Conservation (phyloP, 2,113 vertebrate species). For the Lanius ludovicianus region DNA sequence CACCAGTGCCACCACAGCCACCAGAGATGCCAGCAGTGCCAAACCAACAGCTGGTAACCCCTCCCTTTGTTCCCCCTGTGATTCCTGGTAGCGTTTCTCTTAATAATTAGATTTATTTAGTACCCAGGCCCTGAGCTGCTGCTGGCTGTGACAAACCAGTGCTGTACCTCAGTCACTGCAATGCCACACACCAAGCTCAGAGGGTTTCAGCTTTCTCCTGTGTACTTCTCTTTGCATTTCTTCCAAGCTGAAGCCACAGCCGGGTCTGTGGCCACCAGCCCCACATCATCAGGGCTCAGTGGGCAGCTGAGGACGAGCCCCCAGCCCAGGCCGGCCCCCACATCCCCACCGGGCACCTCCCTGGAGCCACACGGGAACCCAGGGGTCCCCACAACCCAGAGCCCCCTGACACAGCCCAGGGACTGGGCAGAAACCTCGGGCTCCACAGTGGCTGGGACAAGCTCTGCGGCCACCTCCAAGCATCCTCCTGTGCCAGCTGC, state of each 20-base stretch:
- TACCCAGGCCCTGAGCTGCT: background rate
- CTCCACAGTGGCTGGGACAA: accelerated
- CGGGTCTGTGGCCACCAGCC: accelerated
- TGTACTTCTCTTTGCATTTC: background rate
- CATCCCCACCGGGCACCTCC: accelerated
- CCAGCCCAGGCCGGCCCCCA: background rate
- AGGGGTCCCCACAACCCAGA: background rate
- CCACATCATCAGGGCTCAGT: accelerated
- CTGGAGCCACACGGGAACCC: accelerated
- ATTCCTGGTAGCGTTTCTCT: accelerated
- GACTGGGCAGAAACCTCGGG: accelerated
- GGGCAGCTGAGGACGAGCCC: accelerated
- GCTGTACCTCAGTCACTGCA: background rate
- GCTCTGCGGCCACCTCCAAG: background rate
- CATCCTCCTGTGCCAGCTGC: accelerated
- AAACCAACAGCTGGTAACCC: accelerated
- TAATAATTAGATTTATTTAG: background rate
- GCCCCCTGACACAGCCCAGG: background rate
- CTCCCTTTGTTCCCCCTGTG: accelerated
- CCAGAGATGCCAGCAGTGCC: accelerated
- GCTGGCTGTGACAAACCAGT: background rate
- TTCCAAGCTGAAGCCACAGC: accelerated
- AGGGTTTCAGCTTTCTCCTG: background rate
- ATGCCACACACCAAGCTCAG: background rate
- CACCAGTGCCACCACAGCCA: accelerated